These are phyloP conservation scores for Drosophila nannoptera DNA, from an alignment of 1,140 invertebrate species.

Conservation along the genomic window DNA sequence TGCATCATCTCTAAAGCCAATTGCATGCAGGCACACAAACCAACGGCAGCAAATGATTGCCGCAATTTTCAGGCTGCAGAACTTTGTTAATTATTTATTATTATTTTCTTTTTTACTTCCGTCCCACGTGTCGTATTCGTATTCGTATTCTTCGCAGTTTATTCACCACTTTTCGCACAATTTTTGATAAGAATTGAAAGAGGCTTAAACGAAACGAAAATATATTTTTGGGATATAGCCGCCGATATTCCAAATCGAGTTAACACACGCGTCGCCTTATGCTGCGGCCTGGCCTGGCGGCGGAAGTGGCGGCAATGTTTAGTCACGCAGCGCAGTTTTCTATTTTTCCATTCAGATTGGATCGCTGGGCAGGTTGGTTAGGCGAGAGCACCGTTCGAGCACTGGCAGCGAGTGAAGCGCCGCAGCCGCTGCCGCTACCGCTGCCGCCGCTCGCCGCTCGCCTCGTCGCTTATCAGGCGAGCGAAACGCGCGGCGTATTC, in stretches of 20 bases:
- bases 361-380: slow-evolving; percentile 14
- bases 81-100: not conserved
- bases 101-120: not conserved
- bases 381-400: slow-evolving; percentile 52
- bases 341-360: slow-evolving; percentile 28
- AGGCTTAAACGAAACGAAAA: not conserved
- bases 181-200: not conserved
- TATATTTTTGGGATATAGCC: not conserved
- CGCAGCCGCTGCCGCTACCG: slow-evolving; percentile 13
- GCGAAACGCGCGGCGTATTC: slow-evolving; percentile 37
- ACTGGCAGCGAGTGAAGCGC: slow-evolving; percentile 21
- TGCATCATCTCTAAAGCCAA: slow-evolving; percentile 78
- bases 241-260: not conserved
- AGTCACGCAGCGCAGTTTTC: slow-evolving; percentile 16
- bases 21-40: slow-evolving; percentile 41
- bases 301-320: slow-evolving; percentile 22
- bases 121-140: slow-evolving; percentile 51
- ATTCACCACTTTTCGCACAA: slow-evolving; percentile 19
- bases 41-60: slow-evolving; percentile 15
- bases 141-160: slow-evolving; percentile 39
- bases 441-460: slow-evolving; percentile 4
- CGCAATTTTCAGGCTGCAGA: not conserved
- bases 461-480: slow-evolving; percentile 38
- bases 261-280: slow-evolving; percentile 11
- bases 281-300: slow-evolving; percentile 16